phyloP scores from a whole-genome alignment of 1,140 invertebrate genomes.

The Drosophila pruinosa region DNA sequence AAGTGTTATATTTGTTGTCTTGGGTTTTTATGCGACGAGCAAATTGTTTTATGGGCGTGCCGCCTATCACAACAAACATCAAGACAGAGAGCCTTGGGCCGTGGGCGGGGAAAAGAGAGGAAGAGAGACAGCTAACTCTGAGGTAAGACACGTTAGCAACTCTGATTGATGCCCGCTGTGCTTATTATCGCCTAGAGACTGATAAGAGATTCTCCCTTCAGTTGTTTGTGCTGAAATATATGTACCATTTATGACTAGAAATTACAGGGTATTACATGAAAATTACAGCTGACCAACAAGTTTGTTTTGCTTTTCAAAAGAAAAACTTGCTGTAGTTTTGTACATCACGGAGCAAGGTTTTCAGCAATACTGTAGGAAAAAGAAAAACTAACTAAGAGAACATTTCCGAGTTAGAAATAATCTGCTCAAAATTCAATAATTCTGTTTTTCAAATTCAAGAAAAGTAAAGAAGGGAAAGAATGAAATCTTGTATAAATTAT shows the following conservation, averaged over 20 bases:
- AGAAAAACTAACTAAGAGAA: too few relatives aligned
- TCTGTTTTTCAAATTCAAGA: too few relatives aligned
- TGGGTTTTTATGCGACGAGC: conserved; percentile 66
- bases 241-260: not conserved
- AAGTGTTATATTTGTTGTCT: conserved; percentile 76
- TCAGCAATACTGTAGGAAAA: too few relatives aligned
- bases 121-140: not conserved
- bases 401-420: too few relatives aligned
- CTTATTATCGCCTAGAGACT: not conserved
- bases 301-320: too few relatives aligned
- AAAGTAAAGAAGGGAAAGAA: too few relatives aligned
- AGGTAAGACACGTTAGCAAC: not conserved
- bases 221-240: not conserved
- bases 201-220: not conserved
- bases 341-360: too few relatives aligned
- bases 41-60: conserved; percentile 78
- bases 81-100: not conserved
- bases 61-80: conserved; percentile 59
- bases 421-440: too few relatives aligned
- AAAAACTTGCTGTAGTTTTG: too few relatives aligned
- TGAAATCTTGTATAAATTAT: too few relatives aligned
- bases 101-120: too few relatives aligned
- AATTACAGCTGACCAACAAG: too few relatives aligned
- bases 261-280: not conserved
- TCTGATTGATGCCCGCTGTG: conserved; percentile 1